Evolutionary conservation across 1,140 invertebrate species (phyloP).

Genomic region (Grapholita molesta): DNA sequence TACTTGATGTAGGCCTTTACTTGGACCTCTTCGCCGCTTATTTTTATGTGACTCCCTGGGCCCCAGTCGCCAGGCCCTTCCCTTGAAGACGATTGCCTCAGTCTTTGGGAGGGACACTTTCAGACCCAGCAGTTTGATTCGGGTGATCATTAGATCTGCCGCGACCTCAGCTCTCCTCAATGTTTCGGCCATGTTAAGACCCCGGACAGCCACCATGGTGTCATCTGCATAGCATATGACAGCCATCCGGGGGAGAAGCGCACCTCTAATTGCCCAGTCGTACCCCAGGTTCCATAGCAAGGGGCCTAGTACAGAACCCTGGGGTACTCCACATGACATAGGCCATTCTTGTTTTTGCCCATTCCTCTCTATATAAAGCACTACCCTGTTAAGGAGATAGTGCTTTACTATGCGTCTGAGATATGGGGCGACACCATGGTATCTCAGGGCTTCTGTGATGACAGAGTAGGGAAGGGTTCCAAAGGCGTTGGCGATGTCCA

Average conservation of each 20-base stretch:
- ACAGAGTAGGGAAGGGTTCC: too few species aligned
- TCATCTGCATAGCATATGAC: not conserved
- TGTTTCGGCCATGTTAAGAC: slow-evolving; percentile 4
- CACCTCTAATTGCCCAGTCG: too few species aligned
- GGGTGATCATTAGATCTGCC: not conserved
- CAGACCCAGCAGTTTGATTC: slow-evolving; percentile 23
- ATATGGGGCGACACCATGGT: too few species aligned
- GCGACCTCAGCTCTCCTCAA: slow-evolving; percentile 4
- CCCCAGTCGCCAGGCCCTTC: too few species aligned
- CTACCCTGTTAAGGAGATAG: too few species aligned
- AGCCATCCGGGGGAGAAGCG: not conserved
- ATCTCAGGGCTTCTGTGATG: too few species aligned
- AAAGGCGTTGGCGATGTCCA: too few species aligned
- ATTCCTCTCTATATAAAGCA: too few species aligned
- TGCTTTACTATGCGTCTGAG: too few species aligned
- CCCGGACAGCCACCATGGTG: slow-evolving; percentile 20
- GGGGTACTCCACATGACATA: not conserved
- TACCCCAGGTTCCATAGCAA: not conserved
- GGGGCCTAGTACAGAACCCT: not conserved
- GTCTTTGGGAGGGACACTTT: slow-evolving; percentile 25
- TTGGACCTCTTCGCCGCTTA: slow-evolving; percentile 18
- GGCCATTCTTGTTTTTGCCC: not conserved
- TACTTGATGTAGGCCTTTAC: slow-evolving; percentile 22
- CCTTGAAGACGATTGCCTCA: slow-evolving; percentile 30
- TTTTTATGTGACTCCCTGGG: not conserved